Conservation (phyloP, 2,888 invertebrate species). For the Phaedon cochleariae region DNA sequence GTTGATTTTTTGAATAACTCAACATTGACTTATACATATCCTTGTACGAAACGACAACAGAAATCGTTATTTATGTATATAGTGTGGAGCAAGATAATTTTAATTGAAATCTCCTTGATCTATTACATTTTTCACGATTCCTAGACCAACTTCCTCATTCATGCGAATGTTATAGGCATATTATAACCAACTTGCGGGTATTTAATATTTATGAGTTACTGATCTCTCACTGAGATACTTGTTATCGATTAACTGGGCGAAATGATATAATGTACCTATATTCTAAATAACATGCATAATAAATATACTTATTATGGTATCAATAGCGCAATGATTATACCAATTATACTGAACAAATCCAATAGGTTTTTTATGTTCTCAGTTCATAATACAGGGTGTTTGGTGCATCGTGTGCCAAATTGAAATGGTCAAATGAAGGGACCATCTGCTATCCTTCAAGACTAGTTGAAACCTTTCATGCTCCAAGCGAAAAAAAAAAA, state of each 20-base stretch:
- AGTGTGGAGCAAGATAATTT: not conserved
- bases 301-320: too few species aligned
- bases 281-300: not conserved
- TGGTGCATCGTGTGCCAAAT: too few species aligned
- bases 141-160: not conserved
- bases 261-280: not conserved
- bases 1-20: not conserved
- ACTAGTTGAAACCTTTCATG: too few species aligned
- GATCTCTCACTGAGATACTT: not conserved
- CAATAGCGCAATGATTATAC: too few species aligned
- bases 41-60: not conserved
- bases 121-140: not conserved
- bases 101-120: not conserved
- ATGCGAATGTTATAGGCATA: not conserved
- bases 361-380: too few species aligned
- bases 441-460: too few species aligned
- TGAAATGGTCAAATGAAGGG: too few species aligned
- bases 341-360: too few species aligned
- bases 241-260: not conserved
- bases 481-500: too few species aligned
- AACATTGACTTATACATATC: not conserved
- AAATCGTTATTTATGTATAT: not conserved
- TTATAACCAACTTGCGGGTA: not conserved
- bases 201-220: not conserved
- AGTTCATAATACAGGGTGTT: too few species aligned